Conservation (phyloP, 2,888 invertebrate genomes). For the Ophioninae sp. region DNA sequence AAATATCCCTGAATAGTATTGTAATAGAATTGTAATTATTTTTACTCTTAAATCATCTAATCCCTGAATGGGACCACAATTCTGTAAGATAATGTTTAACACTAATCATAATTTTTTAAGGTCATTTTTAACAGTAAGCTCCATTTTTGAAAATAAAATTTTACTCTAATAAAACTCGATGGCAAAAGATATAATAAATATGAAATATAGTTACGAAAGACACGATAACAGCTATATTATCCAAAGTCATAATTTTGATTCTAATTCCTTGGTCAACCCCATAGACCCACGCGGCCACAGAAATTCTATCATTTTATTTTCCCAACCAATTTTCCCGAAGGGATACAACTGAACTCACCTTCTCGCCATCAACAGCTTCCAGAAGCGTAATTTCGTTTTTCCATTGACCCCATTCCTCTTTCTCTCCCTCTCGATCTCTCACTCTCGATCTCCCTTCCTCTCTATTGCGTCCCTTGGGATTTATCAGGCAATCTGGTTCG, state of each 20-base stretch:
- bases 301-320: slow-evolving; percentile 42
- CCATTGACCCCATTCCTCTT: slow-evolving; percentile 32
- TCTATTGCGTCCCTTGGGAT: slow-evolving; percentile 39
- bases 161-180: not conserved
- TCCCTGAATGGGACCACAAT: no score
- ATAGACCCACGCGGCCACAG: not conserved
- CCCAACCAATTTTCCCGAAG: slow-evolving; percentile 7
- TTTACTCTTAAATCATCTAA: no score
- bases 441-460: not conserved
- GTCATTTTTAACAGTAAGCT: no score
- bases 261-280: not conserved
- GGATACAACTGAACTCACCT: slow-evolving; percentile 33
- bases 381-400: slow-evolving; percentile 51
- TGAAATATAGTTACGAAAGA: not conserved
- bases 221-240: not conserved
- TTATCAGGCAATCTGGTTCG: slow-evolving; percentile 50
- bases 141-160: not conserved
- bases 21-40: no score
- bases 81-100: no score
- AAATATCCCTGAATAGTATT: no score
- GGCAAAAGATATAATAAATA: not conserved
- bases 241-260: not conserved
- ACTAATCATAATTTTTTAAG: no score
- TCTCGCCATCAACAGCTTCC: slow-evolving; percentile 32
- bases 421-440: not conserved